Percentiles rank a stretch among this genome's conserved stretches.
phyloP scores from a whole-genome alignment of 2,797 vertebrate species.

The Parotocinclus haroldoi region DNA sequence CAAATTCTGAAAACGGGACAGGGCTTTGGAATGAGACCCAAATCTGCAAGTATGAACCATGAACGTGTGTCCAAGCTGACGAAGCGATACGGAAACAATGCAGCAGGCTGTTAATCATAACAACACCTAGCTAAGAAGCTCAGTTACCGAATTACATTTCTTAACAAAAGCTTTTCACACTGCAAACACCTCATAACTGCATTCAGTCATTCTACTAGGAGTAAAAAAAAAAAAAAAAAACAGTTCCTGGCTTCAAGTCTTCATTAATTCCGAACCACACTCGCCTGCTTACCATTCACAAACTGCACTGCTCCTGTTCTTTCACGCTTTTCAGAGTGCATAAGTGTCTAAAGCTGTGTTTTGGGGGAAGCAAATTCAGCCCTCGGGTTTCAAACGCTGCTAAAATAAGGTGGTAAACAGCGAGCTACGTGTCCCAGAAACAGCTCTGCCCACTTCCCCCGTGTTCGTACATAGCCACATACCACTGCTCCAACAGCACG shows the following conservation, averaged over 20 bases:
- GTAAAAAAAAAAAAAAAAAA: not conserved
- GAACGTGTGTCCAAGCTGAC: no score
- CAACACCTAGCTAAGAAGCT: no score
- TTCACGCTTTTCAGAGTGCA: not conserved
- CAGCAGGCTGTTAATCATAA: no score
- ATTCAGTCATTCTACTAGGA: not conserved
- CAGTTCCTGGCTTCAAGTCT: not conserved
- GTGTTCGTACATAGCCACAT: not conserved
- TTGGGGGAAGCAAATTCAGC: no score
- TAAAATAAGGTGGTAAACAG: not conserved
- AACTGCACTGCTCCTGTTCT: not conserved
- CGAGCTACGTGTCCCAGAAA: not conserved
- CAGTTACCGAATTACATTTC: no score
- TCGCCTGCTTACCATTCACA: conserved; percentile 3
- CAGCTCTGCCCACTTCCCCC: not conserved
- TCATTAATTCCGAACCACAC: not conserved
- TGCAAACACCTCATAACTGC: no score
- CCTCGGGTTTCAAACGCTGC: not conserved
- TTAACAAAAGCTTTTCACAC: not conserved
- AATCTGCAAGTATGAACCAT: no score
- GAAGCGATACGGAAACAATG: no score
- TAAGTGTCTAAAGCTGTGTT: not conserved
- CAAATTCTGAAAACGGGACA: not conserved
- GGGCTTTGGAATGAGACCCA: no score
- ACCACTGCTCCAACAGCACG: not conserved